Base-by-base conservation (phyloP, 2,113 vertebrate species). In the Anoplopoma fimbria region DNA sequence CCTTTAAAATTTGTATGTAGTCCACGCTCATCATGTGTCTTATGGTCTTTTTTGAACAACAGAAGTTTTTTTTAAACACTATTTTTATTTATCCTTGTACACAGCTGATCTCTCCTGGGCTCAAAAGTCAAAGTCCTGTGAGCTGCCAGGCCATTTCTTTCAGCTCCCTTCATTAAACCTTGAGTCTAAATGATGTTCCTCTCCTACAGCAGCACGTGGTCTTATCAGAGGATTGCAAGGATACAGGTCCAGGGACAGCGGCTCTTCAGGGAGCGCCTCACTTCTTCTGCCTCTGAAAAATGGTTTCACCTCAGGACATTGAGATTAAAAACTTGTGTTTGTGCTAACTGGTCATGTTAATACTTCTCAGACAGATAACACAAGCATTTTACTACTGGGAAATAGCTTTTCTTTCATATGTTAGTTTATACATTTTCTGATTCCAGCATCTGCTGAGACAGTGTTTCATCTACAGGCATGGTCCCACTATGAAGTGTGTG, bases 221-320 rank as follows among this genome's bases (percentile, higher is more conserved):
- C 61, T 33, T 31, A 57, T 76, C 74, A 76, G 34, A 67, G 34
- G 49, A n/a, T 63, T 29, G 61, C 4, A 1, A 76, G 12, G 74
- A 31, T n/a, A 31, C 62, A 21, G 34, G 25, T 65, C 62, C 74
- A 57, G 49, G 73, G 73, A 51, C 73, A 51, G 23, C 4, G 12
- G 17, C 36, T 23, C 69, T 4, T 21, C 23, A 15, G 9, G 51
- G 51, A 27, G 2, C 27, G 31, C 25, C 71, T 74, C 40, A 25
- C 57, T 4, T 34, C 53, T 15, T 57, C 40, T 29, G 34, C 69
- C 34, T 40, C 33, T 27, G 9, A 31, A 2, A 51, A 53, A 25
- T 6, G 13, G 42, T 29, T 63, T 14, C 36, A 29, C 25, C 53
- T 58, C 53, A 29, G 53, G n/a, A 45, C n/a, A 13, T 7, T 1